Evolutionary conservation across 2,797 vertebrate species (phyloP).

Genomic region (Sebastes kiyomatsui): DNA sequence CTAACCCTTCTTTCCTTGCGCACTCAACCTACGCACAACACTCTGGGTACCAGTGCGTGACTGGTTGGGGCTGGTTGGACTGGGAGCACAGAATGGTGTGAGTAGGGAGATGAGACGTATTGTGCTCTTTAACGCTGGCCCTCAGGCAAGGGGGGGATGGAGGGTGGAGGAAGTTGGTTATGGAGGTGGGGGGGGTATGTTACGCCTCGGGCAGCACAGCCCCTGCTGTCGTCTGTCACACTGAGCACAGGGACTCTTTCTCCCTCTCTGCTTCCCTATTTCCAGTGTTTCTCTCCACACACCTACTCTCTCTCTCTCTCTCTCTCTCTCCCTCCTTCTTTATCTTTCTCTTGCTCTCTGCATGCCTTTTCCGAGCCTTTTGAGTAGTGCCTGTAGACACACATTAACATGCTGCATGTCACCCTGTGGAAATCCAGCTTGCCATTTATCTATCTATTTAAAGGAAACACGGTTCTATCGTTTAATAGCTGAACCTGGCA

Average conservation of each 20-base stretch:
- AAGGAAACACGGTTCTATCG: slow-evolving; percentile 58
- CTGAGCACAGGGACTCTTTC: slow-evolving; percentile 58
- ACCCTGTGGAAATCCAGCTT: slow-evolving; percentile 74
- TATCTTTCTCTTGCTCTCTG: slow-evolving; percentile 56
- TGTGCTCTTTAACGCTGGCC: slow-evolving; percentile 69
- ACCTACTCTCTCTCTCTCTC: background rate
- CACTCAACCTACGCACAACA: slow-evolving; percentile 37
- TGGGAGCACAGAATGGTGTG: slow-evolving; percentile 37
- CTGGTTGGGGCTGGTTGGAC: slow-evolving; percentile 34
- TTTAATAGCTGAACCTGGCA: slow-evolving; percentile 63
- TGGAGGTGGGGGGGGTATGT: slow-evolving; percentile 31
- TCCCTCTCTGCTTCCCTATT: slow-evolving; percentile 36
- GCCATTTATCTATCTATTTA: slow-evolving; percentile 80
- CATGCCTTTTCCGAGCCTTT: slow-evolving; percentile 74
- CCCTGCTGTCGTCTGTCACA: slow-evolving; percentile 72
- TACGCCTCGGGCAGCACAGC: slow-evolving; percentile 62
- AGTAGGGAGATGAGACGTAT: slow-evolving; percentile 45
- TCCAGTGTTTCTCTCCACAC: slow-evolving; percentile 42
- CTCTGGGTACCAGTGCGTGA: slow-evolving; percentile 37
- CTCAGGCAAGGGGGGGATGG: slow-evolving; percentile 49
- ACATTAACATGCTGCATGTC: slow-evolving; percentile 78
- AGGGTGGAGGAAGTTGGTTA: slow-evolving; percentile 48
- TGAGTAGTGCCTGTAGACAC: slow-evolving; percentile 77
- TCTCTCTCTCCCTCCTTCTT: background rate
- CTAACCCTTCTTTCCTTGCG: slow-evolving; percentile 44